Percentiles rank a stretch among this genome's conserved stretches.
phyloP scores from a whole-genome alignment of 2,888 invertebrate species.

The Falcaria lacertinaria region DNA sequence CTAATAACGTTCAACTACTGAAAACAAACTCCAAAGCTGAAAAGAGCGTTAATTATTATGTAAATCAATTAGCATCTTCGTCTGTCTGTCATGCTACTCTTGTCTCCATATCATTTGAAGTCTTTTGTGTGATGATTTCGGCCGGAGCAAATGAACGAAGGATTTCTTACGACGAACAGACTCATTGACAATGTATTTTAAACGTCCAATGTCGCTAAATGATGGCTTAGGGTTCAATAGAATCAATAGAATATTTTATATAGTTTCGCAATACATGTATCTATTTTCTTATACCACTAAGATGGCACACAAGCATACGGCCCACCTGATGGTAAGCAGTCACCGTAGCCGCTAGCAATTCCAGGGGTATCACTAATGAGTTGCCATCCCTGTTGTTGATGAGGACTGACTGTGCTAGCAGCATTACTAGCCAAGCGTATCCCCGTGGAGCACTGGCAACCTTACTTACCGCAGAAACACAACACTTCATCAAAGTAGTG shows the following conservation, averaged over 20 bases:
- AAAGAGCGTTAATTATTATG: constrained; percentile 52
- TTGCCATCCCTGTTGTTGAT: too few species aligned
- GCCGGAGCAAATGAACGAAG: constrained; percentile 34
- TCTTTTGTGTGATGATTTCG: constrained; percentile 36
- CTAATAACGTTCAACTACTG: constrained; percentile 22
- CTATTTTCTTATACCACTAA: too few species aligned
- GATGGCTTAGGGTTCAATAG: background rate
- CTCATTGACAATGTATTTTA: background rate
- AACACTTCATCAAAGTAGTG: too few species aligned
- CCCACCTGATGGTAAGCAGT: too few species aligned
- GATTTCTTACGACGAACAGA: constrained; percentile 8
- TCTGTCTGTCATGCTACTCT: constrained; percentile 48
- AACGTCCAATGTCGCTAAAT: background rate
- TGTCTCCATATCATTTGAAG: constrained; percentile 31
- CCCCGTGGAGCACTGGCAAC: too few species aligned
- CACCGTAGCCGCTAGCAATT: too few species aligned
- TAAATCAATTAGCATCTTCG: constrained; percentile 60
- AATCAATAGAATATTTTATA: background rate
- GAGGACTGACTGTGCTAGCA: too few species aligned
- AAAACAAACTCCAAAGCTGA: constrained; percentile 28
- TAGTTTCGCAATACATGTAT: too few species aligned
- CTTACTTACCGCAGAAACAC: too few species aligned
- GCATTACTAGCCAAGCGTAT: too few species aligned
- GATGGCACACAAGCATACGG: too few species aligned
- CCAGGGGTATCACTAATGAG: too few species aligned